Base-by-base conservation (phyloP, 2,888 invertebrate genomes). In the Ophraella communa region DNA sequence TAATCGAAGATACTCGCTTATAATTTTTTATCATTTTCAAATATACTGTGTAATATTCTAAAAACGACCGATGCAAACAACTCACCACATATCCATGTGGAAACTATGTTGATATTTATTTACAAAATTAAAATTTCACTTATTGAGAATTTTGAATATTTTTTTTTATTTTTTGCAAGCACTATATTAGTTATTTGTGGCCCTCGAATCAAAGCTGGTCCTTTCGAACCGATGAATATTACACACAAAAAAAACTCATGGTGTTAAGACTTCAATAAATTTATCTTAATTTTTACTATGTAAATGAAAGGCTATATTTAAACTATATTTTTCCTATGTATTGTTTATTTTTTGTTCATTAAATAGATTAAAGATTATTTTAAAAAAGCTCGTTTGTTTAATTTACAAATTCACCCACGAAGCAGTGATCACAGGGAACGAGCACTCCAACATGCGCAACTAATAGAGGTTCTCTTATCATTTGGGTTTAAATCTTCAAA, bases 241-340 rank as follows among this genome's bases (percentile, higher is more conserved):
- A 69, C 71, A 71, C 70, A 66, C 64, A 71, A 18, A 44, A 72
- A 71, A 18, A 44, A 72, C 71, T 72, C 71, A 73, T 68, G 70
- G 68, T 69, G 70, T 73, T 71, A 69, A 71, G 71, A 72, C 71
- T 71, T 73, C 42, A 64, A 68, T 62, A 58, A 68, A 69, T 66
- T 35, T 73, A 66, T 73, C 71, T 71, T 70, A 71, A 71, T 62
- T 68, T 73, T 74, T 71, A 71, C 68, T 73, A 61, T 68, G 70
- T 74, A 73, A 69, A 74, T 74, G 73, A 72, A n/a, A 70, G 71
- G 71, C 64, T 72, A 72, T 71, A 73, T 58, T 70, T 68, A 71
- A 70, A 73, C 68, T 71, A 69, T 73, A 72, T 71, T 73, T 74
- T 73, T 70, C 71, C 71, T 71, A 70, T 68, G 67, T 71, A 67